Evolutionary conservation across 1,140 invertebrate species (phyloP), one percentile per base, ranked within the genome.

Genomic region (Eubasilissa regina): DNA sequence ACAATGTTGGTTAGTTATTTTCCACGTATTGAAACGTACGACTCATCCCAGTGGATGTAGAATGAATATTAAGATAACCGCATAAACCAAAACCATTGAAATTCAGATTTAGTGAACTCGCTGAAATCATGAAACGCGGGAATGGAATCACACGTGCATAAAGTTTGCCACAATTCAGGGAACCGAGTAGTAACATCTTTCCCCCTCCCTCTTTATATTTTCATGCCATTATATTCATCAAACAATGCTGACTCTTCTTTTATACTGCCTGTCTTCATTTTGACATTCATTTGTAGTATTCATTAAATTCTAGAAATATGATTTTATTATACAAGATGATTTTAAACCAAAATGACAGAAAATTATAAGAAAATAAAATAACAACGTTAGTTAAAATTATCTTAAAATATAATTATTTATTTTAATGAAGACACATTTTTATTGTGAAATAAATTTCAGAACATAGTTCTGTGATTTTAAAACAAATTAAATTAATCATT

Each of bases 31-130:
- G 35, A 64, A 64, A 35, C 60, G 60, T 64, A 64, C 25, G 11
- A 64, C n/a, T 64, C 60, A 64, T 64, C 60, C 4, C 60, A 25
- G 3, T 64, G 60, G 60, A 25, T 64, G 60, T 25, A 64, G 35
- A 64, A 64, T 64, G 60, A 64, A 64, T 64, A 64, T 64, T 64
- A 64, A 64, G 60, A 25, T 64, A 25, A 64, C 35, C 19, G 35
- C n/a, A 21, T 25, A 64, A 35, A 19, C 60, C 19, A 21, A 25
- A 25, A 64, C 60, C 60, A 64, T 64, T 64, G 60, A 64, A 64
- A 64, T 64, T 64, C 19, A 44, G 60, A 64, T 64, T 64, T 64
- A 43, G 60, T 64, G 60, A 64, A 64, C 35, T 64, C 60, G 21
- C 21, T 64, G 8, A 51, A 51, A 51, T 51, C 1, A 15, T 15